Conservation (phyloP, 2,113 vertebrate genomes). For the Microcebus jonahi region DNA sequence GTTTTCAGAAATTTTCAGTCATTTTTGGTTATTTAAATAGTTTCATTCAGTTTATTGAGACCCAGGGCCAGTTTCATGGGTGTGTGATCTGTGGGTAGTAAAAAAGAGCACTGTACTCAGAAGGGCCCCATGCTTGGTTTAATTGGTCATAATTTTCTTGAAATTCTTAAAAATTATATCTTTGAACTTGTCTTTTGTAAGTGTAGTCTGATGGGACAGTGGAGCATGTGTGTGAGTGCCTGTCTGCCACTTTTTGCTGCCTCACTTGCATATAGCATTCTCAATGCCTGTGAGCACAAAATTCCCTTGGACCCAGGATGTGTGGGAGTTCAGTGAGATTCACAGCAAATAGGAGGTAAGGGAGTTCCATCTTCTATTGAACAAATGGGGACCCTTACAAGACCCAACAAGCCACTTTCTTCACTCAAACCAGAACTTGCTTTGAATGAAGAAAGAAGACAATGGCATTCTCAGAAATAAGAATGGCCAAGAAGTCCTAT, state of each 20-base stretch:
- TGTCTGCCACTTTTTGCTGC: background rate
- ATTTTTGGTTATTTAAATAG: background rate
- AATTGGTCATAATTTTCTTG: background rate
- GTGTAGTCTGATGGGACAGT: background rate
- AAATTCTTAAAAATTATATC: slow-evolving; percentile 9
- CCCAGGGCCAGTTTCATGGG: background rate
- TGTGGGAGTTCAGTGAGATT: background rate
- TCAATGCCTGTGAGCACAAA: background rate
- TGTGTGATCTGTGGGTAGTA: background rate
- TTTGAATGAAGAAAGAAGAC: slow-evolving; percentile 31
- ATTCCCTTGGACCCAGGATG: background rate
- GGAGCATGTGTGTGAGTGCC: background rate
- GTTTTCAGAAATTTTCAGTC: background rate
- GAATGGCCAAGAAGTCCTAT: background rate
- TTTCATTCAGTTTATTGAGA: background rate
- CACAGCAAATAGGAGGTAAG: background rate
- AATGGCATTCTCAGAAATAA: background rate
- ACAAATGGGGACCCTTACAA: background rate
- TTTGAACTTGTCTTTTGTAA: slow-evolving; percentile 10
- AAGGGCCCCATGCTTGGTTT: background rate
- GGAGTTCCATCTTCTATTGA: background rate
- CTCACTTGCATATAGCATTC: background rate
- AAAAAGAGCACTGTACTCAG: background rate
- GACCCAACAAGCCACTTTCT: background rate
- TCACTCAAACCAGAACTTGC: background rate